Evolutionary conservation across 2,888 invertebrate species (phyloP), one percentile per base, ranked within the genome.

Genomic region (Hydrotaea diabolus): DNA sequence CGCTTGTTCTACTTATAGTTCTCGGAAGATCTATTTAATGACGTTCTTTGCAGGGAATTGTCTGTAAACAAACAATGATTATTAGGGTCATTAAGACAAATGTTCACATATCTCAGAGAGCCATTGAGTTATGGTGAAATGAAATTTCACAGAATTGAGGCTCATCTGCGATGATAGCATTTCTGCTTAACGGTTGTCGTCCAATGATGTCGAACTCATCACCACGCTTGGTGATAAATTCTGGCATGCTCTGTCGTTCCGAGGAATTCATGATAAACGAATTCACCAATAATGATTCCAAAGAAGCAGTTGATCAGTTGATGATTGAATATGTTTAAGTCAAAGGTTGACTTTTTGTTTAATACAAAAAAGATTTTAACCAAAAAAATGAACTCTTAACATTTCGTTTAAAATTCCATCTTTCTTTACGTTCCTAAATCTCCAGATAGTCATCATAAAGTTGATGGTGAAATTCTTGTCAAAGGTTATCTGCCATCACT

Each of bases 401-500:
- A n/a, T 21, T 21, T 55, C 17, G 2, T 31, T 31, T 31, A 7
- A 31, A 31, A 31, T 31, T 31, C 26, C 31, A 31, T 59, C 23
- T 19, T 21, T 55, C 2, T 36, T 43, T 46, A 21, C 0, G 21
- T 5, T 39, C 46, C 21, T 69, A 69, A 69, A 26, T 59, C 59
- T 59, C 19, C 4, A 59, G 26, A 23, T 26, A 69, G 46, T 69
- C 43, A n/a, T 19, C 19, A 36, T 64, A 59, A 57, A 59, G n/a
- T 31, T 36, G 36, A 17, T 39, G 39, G 17, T 39, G 17, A 21
- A 17, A 66, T 39, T 66, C 13, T 39, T 66, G 66, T 43, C 66
- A 66, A 66, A 66, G 66, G 66, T 66, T 66, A 66, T 66, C 66
- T 43, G 7, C 31, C 31, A 31, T 19, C 66, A 43, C 39, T 66